Evolutionary conservation across 2,113 vertebrate species (phyloP).

Genomic region (Embiotoca jacksoni): DNA sequence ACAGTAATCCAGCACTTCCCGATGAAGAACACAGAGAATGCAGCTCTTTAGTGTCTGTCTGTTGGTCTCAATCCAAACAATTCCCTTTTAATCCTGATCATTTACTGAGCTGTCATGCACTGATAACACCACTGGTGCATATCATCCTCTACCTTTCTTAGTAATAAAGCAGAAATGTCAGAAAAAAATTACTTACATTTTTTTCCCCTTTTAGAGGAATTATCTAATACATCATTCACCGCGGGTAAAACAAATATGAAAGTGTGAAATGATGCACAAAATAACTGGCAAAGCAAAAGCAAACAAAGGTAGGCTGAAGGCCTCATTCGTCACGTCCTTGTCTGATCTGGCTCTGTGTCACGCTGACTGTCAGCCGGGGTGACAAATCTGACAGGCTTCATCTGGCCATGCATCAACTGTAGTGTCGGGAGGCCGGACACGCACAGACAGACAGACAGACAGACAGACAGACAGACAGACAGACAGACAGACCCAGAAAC

Average conservation of each 20-base stretch:
- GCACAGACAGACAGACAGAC: constrained; percentile 16
- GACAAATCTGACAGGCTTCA: constrained; percentile 58
- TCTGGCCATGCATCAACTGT: constrained; percentile 61
- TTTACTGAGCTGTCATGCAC: constrained; percentile 19
- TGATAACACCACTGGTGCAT: constrained; percentile 1
- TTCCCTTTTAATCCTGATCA: constrained; percentile 11
- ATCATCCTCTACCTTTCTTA: constrained; percentile 32
- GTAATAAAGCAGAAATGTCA: constrained; percentile 20
- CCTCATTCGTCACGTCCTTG: constrained; percentile 50
- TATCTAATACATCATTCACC: constrained; percentile 32
- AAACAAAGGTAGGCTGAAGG: constrained; percentile 45
- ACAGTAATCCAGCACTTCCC: background rate
- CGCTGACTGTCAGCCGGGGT: constrained; percentile 34
- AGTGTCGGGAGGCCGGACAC: constrained; percentile 34
- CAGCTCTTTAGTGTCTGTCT: background rate
- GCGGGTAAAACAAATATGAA: constrained; percentile 19
- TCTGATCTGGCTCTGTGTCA: constrained; percentile 58
- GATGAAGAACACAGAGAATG: background rate
- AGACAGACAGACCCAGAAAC: constrained; percentile 2
- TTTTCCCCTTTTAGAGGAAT: constrained; percentile 12
- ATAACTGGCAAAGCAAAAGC: constrained; percentile 50
- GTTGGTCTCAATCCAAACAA: background rate
- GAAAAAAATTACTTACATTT: background rate
- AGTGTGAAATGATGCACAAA: constrained; percentile 60
- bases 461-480: background rate